Evolutionary conservation across 1,140 invertebrate species (phyloP), one percentile per base, ranked within the genome.

Genomic region (Neodiprion virginianus): DNA sequence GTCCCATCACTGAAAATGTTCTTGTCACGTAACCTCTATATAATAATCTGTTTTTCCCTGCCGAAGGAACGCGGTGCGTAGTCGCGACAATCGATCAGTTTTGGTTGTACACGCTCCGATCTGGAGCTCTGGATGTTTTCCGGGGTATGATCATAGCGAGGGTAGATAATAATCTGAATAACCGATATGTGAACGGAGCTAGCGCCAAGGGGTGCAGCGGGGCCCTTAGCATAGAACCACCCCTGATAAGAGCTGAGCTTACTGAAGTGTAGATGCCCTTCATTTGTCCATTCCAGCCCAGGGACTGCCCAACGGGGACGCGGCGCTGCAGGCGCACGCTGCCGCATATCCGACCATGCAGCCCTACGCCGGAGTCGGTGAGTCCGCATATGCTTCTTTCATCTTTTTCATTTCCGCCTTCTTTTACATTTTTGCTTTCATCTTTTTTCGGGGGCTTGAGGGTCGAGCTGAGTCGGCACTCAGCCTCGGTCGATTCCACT

Each of bases 341-440:
- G 87, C 88, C 79, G 93, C 93, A 79, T 97, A 96, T 90, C 91
- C 95, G 76, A 94, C 94, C 83, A 95, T 97, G 90, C 95, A 95
- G 89, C 94, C 96, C 76, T 97, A 97, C 90, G 93, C 95, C 77
- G 83, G 96, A 88, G 96, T 96, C 90, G 95, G 95, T 96, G 92
- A 94, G 94, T 95, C 67, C 67, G 75, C 68, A 61, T 61, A 17
- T 73, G 12, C 47, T 50, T 72, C 17, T 48, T 72, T 48, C 28
- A 66, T 72, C n/a, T 23, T 10, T 66, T 72, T 49, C 7, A 1
- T 17, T 53, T 65, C 61, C 7, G 61, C 17, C 21, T 72, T 72
- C 11, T 61, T 61, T 61, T 61, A 14, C n/a, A 61, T 17, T 8
- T 61, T 61, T 61, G 3, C 11, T 61, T 61, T 8, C 53, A 17